Evolutionary conservation across 2,797 vertebrate genomes (phyloP), one percentile per base, ranked within the genome.

Genomic region (Pogonophryne albipinna): DNA sequence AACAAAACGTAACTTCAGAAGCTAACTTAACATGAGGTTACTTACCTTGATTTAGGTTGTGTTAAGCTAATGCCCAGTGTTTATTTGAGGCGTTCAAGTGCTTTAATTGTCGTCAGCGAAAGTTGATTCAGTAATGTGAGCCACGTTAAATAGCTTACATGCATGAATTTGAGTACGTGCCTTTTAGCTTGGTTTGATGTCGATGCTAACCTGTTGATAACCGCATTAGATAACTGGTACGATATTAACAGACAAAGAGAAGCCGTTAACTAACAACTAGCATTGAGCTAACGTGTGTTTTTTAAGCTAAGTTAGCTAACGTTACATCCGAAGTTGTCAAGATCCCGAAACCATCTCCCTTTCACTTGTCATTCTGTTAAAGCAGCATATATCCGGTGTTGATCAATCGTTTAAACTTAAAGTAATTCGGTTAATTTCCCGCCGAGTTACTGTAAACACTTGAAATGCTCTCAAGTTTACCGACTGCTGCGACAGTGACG

Each of bases 341-440:
- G 75, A 70, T 6, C 45, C 23, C 11, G 7, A 70, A 16, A 57
- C 53, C 52, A 23, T 9, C 27, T 52, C 57, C 19, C 5, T 44
- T 63, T 77, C 41, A 62, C 79, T 69, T 41, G 44, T 74, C 88
- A 92, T 92, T 52, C 45, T 80, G 66, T 27, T 10, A 52, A 23
- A 71, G 20, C 57, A 11, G 4, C 16, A n/a, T 19, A 3, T 41
- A 58, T 44, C 17, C 13, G 10, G 15, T 45, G 10, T 56, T 58
- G 49, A 42, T 17, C 16, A 42, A 10, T 45, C 20, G 31, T 14
- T 58, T 53, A 16, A 23, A 16, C 41, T 46, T 20, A 46, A 38
- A 38, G 8, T 4, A 15, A 44, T 19, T 34, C 15, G 2, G 8
- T 16, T 76, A 38, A 7, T 42, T 65, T 44, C 20, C n/a, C 23